Evolutionary conservation across 2,797 vertebrate genomes (phyloP).

Genomic region (Scyliorhinus canicula): DNA sequence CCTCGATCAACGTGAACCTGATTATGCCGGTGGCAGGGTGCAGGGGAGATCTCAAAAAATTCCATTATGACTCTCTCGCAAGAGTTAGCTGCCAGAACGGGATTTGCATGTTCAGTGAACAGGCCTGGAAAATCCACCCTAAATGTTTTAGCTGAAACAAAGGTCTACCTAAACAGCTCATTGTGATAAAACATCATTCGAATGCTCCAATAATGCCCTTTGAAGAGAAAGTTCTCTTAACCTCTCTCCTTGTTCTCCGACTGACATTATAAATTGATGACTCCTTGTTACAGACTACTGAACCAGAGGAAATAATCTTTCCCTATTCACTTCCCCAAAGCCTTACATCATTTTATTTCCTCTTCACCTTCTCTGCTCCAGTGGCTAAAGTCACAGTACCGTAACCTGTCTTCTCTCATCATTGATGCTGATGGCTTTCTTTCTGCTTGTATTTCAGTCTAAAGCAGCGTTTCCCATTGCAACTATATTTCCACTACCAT

Average conservation of each 20-base stretch:
- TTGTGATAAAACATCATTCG: background rate
- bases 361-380: background rate
- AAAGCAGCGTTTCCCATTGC: background rate
- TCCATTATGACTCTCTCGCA: no score
- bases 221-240: background rate
- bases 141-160: background rate
- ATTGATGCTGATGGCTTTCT: background rate
- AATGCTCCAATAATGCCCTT: background rate
- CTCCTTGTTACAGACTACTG: background rate
- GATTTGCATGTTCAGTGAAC: no score
- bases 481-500: background rate
- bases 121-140: no score
- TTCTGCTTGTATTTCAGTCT: background rate
- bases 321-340: background rate
- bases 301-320: background rate
- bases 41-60: no score
- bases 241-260: background rate
- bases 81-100: no score
- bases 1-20: no score
- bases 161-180: background rate
- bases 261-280: constrained; percentile 24
- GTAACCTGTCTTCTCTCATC: background rate
- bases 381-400: background rate
- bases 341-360: background rate
- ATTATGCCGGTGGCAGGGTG: no score